These are phyloP conservation scores for Malthinus flaveolus DNA, from an alignment of 2,888 invertebrate species.

Conservation along the genomic window DNA sequence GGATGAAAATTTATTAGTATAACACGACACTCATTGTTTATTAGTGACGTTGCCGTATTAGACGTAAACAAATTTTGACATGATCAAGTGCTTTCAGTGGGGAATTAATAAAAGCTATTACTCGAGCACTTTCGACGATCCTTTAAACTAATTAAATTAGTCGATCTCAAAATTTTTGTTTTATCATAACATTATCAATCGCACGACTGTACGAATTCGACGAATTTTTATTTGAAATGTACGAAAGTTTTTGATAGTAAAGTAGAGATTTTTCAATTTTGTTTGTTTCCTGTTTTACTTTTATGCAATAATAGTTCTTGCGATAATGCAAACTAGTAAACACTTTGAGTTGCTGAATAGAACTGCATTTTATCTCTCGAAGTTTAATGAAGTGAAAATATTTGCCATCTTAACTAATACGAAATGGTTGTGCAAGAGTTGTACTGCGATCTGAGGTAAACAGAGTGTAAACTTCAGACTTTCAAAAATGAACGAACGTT, in stretches of 20 bases:
- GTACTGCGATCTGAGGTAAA: too few species aligned
- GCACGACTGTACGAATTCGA: neutral
- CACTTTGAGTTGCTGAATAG: neutral
- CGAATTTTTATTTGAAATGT: neutral
- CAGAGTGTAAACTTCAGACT: too few species aligned
- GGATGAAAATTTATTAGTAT: slow-evolving; percentile 14
- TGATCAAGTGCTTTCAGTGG: slow-evolving; percentile 21
- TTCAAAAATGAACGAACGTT: too few species aligned
- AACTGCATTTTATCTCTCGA: neutral
- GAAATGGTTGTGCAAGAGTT: too few species aligned
- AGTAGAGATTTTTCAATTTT: too few species aligned
- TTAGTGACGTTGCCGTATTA: slow-evolving; percentile 17
- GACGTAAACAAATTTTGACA: slow-evolving; percentile 22
- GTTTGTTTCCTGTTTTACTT: neutral
- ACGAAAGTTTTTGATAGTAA: neutral
- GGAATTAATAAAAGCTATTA: too few species aligned
- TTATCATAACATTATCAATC: neutral
- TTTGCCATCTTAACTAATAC: neutral
- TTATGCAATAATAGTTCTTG: neutral
- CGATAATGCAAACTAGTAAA: neutral
- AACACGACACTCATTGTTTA: slow-evolving; percentile 24
- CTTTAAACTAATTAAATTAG: too few species aligned
- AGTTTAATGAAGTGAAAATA: too few species aligned
- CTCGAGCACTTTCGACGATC: too few species aligned
- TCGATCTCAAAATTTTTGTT: neutral